Evolutionary conservation across 2,797 vertebrate species (phyloP).

Genomic region (Xenopus petersii): DNA sequence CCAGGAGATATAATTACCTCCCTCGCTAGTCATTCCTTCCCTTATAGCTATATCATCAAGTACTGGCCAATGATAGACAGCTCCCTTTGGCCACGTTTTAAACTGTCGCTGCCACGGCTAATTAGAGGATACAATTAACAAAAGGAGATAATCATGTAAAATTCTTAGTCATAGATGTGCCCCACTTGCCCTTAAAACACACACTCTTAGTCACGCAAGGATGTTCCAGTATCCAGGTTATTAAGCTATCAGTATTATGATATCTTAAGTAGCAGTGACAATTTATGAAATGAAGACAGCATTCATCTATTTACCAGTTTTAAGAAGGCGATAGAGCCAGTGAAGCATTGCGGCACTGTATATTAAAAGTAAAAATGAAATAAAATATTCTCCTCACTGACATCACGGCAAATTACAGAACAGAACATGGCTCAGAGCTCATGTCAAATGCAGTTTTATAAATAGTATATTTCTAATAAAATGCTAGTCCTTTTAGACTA

Average conservation of each 20-base stretch:
- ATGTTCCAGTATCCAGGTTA: slow-evolving; percentile 2
- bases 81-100: slow-evolving; percentile 27
- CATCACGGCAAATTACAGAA: background rate
- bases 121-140: slow-evolving; percentile 41
- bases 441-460: too few relatives aligned
- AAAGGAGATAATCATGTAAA: slow-evolving; percentile 13
- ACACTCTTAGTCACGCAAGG: slow-evolving; percentile 16
- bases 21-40: background rate
- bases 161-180: slow-evolving; percentile 22
- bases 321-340: background rate
- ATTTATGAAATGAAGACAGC: background rate
- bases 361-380: background rate
- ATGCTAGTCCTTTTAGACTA: too few relatives aligned
- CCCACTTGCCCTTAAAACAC: slow-evolving; percentile 9
- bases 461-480: too few relatives aligned
- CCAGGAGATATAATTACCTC: slow-evolving; percentile 24
- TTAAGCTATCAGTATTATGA: background rate
- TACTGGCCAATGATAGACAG: slow-evolving; percentile 11
- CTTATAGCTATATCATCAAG: slow-evolving; percentile 14
- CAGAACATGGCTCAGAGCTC: background rate
- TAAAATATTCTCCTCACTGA: background rate
- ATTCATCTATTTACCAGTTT: background rate
- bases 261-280: slow-evolving; percentile 9
- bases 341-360: background rate
- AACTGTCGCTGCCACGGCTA: slow-evolving; percentile 17